These are phyloP conservation scores for Drosophila merina DNA, from an alignment of 2,888 invertebrate species.

Conservation along the genomic window DNA sequence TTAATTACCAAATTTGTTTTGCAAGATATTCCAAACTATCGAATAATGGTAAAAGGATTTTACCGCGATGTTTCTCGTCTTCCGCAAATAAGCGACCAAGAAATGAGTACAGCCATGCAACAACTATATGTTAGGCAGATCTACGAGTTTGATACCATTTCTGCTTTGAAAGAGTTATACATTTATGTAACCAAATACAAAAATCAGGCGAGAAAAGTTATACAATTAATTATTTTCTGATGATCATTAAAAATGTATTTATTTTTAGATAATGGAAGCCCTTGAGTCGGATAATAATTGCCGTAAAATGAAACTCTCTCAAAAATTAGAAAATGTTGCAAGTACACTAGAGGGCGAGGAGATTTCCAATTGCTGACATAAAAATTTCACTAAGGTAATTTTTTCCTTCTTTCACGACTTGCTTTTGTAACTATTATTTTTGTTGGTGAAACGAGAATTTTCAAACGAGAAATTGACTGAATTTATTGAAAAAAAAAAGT, in stretches of 20 bases:
- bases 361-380: slow-evolving; percentile 93
- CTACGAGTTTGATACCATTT: slow-evolving; percentile 96
- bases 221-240: slow-evolving; percentile 84
- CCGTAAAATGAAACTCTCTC: slow-evolving; percentile 95
- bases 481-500: too few species aligned
- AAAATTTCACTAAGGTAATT: not conserved
- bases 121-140: slow-evolving; percentile 94
- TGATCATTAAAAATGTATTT: not conserved
- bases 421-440: too few species aligned
- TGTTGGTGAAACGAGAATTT: too few species aligned
- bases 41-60: slow-evolving; percentile 95
- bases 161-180: slow-evolving; percentile 97
- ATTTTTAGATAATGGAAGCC: slow-evolving; percentile 88
- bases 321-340: slow-evolving; percentile 96
- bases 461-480: too few species aligned
- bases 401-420: not conserved
- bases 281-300: slow-evolving; percentile 92
- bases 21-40: slow-evolving; percentile 94
- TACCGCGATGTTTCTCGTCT: slow-evolving; percentile 94
- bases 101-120: slow-evolving; percentile 97
- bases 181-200: slow-evolving; percentile 98
- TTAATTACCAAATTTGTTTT: not conserved
- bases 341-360: slow-evolving; percentile 97
- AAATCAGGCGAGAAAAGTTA: too few species aligned
- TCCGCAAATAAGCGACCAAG: slow-evolving; percentile 96